Percentiles rank a stretch among this genome's conserved stretches.
Evolutionary conservation across 92 coral and sea anemone species (phyloP).

Genomic region (Phenganax subtilis): DNA sequence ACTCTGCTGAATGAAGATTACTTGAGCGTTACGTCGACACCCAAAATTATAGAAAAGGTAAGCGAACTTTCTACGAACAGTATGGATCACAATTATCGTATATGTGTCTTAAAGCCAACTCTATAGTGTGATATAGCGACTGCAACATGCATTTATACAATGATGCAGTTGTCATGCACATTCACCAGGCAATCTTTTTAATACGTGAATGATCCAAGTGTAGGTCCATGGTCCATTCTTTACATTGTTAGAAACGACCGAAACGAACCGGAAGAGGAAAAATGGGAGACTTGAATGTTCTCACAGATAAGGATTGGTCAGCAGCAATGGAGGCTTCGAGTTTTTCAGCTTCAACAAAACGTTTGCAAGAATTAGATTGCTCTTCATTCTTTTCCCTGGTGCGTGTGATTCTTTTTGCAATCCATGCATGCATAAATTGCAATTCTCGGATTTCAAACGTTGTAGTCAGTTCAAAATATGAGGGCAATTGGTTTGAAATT

Average conservation of each 20-base stretch:
- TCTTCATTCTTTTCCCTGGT: conserved; percentile 17
- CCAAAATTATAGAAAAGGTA: background rate
- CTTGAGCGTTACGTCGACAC: background rate
- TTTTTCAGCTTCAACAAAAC: background rate
- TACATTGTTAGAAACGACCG: background rate
- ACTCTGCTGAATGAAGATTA: background rate
- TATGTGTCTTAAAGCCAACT: background rate
- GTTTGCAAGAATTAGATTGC: background rate
- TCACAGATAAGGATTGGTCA: conserved; percentile 27
- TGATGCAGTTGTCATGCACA: too few relatives aligned
- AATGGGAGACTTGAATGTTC: conserved; percentile 31
- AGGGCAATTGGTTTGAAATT: background rate
- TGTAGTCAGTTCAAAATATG: background rate
- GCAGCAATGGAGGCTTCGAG: conserved; percentile 11
- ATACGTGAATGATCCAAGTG: too few relatives aligned
- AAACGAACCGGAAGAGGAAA: background rate
- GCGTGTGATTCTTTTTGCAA: background rate
- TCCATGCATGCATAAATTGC: background rate
- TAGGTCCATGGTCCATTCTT: too few relatives aligned
- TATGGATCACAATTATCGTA: background rate
- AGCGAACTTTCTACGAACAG: background rate
- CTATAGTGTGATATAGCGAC: background rate
- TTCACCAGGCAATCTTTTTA: too few relatives aligned
- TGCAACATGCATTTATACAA: too few relatives aligned
- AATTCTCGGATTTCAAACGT: background rate